Evolutionary conservation across 2,113 vertebrate species (phyloP).

Genomic region (Ophthalmolycus amberensis): DNA sequence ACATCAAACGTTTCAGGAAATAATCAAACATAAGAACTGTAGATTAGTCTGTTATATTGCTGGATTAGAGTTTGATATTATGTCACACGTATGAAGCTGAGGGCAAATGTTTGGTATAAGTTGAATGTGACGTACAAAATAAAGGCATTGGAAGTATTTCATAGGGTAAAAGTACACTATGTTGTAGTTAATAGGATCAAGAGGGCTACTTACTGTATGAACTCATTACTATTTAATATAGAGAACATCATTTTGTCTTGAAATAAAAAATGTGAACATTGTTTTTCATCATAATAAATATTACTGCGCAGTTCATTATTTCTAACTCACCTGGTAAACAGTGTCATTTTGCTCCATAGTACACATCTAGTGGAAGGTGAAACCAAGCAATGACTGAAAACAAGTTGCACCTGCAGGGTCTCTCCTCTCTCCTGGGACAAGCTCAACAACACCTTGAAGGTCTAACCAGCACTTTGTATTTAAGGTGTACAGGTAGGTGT

Average conservation of each 20-base stretch:
- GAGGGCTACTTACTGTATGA: not conserved
- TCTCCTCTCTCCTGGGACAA: constrained; percentile 35
- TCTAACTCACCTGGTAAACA: not conserved
- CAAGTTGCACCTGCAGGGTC: constrained; percentile 33
- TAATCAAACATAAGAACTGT: not conserved
- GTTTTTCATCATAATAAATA: not conserved
- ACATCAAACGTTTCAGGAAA: not conserved
- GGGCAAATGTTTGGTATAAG: not conserved
- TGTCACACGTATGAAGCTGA: not conserved
- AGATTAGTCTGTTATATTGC: not conserved
- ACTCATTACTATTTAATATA: not conserved
- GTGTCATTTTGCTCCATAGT: not conserved
- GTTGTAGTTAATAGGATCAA: not conserved
- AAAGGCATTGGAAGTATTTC: not conserved
- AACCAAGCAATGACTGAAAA: constrained; percentile 29
- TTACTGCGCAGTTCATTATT: not conserved
- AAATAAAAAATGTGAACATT: not conserved
- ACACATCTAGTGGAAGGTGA: not conserved
- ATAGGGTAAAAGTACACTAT: not conserved
- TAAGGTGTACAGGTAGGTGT: constrained; percentile 34
- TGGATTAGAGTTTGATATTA: not conserved
- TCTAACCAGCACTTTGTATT: constrained; percentile 61
- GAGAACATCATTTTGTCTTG: not conserved
- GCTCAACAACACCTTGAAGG: constrained; percentile 44
- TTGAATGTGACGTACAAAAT: not conserved